A percentile compares a stretch with the other conserved stretches of the same genome.
These are phyloP conservation scores for Hipparchia semele DNA, from an alignment of 2,888 invertebrate genomes.

Conservation along the genomic window DNA sequence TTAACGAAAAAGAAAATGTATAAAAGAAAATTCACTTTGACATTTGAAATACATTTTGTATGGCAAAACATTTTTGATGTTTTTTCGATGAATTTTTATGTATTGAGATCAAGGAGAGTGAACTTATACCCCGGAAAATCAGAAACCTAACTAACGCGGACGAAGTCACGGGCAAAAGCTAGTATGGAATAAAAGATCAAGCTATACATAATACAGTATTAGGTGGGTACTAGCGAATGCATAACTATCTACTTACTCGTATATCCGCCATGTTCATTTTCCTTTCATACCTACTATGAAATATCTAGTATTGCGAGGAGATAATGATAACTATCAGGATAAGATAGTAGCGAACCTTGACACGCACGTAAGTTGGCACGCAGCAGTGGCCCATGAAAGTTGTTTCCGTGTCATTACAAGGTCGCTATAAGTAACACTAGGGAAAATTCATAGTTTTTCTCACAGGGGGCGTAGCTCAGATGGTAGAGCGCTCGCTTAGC, in stretches of 20 bases:
- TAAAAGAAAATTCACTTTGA: no score
- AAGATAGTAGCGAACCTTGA: constrained; percentile 41
- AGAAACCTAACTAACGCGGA: no score
- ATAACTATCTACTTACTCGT: background rate
- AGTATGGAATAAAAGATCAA: no score
- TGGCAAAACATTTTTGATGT: no score
- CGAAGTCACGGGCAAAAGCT: no score
- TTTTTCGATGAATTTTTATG: no score
- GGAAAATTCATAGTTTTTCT: background rate
- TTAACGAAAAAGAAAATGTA: no score
- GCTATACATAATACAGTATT: no score
- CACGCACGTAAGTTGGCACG: constrained; percentile 30
- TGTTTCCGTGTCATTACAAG: constrained; percentile 34
- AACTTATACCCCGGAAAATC: no score
- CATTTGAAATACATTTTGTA: no score
- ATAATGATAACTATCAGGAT: constrained; percentile 39
- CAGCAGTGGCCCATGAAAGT: constrained; percentile 39
- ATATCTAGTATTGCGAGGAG: background rate
- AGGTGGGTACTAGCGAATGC: background rate
- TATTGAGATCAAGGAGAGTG: no score
- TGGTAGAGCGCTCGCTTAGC: constrained; percentile 84
- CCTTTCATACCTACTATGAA: background rate
- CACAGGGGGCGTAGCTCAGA: constrained; percentile 80
- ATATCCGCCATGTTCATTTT: background rate
- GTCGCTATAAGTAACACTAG: background rate